Conservation (phyloP, 1,140 invertebrate genomes). For the Homarus americanus region DNA sequence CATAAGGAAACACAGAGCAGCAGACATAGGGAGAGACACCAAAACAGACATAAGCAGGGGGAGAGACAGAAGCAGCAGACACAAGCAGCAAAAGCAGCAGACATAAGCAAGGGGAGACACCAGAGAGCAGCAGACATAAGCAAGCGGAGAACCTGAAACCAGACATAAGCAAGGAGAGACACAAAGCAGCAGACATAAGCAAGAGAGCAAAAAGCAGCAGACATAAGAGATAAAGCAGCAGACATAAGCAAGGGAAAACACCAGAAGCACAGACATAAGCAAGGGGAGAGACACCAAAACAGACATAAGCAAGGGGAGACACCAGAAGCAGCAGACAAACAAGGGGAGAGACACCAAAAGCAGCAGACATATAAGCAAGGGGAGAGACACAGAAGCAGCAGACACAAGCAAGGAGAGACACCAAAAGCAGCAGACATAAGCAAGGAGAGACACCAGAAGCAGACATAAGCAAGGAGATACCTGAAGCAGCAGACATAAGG, state of each 20-base stretch:
- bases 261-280: not conserved
- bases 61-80: not conserved
- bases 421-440: too few species aligned
- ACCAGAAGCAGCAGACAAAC: not conserved
- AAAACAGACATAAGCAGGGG: not conserved
- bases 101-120: not conserved
- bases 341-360: not conserved
- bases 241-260: not conserved
- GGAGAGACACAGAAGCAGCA: not conserved
- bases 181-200: not conserved
- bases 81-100: too few species aligned
- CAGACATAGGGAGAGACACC: not conserved
- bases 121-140: not conserved
- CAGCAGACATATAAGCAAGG: not conserved
- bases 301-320: not conserved
- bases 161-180: not conserved
- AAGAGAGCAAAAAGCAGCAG: not conserved
- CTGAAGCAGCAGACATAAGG: not conserved
- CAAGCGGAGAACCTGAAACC: not conserved
- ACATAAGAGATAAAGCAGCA: not conserved
- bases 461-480: not conserved
- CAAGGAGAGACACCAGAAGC: not conserved
- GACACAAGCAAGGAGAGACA: too few species aligned
- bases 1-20: not conserved
- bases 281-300: conserved; percentile 1